A percentile compares a stretch with the other conserved stretches of the same genome.
Evolutionary conservation across 2,888 invertebrate genomes (phyloP).

Genomic region (Saturnia japonica): DNA sequence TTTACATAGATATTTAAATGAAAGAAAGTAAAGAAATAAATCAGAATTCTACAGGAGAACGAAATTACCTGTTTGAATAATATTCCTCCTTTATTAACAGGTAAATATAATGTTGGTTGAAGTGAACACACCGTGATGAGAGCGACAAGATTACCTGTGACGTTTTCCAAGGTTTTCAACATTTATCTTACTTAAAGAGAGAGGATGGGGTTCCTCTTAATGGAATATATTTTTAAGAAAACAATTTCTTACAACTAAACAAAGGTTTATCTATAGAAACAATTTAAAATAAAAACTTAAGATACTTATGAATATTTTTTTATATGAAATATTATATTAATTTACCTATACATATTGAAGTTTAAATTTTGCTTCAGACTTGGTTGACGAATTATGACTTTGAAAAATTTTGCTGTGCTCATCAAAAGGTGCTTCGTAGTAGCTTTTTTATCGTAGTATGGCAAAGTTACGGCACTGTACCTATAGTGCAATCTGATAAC

Average conservation of each 20-base stretch:
- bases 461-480: too few relatives aligned
- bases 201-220: slow-evolving; percentile 20
- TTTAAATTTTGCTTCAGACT: not conserved
- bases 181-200: slow-evolving; percentile 47
- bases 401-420: too few relatives aligned
- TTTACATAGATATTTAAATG: slow-evolving; percentile 15
- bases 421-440: too few relatives aligned
- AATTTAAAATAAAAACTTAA: not conserved
- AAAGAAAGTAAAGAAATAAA: slow-evolving; percentile 17
- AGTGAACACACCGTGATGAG: slow-evolving; percentile 52
- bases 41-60: slow-evolving; percentile 36
- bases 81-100: slow-evolving; percentile 63
- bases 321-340: too few relatives aligned
- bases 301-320: not conserved
- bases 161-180: slow-evolving; percentile 47
- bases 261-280: not conserved
- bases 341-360: not conserved
- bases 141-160: slow-evolving; percentile 54
- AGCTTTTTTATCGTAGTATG: too few relatives aligned
- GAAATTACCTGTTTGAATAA: slow-evolving; percentile 60
- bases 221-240: not conserved
- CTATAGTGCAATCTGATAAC: too few relatives aligned
- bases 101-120: slow-evolving; percentile 56
- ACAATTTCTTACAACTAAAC: not conserved
- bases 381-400: too few relatives aligned